Base-by-base conservation (phyloP, 1,140 invertebrate genomes). In the Coenobita brevimanus region DNA sequence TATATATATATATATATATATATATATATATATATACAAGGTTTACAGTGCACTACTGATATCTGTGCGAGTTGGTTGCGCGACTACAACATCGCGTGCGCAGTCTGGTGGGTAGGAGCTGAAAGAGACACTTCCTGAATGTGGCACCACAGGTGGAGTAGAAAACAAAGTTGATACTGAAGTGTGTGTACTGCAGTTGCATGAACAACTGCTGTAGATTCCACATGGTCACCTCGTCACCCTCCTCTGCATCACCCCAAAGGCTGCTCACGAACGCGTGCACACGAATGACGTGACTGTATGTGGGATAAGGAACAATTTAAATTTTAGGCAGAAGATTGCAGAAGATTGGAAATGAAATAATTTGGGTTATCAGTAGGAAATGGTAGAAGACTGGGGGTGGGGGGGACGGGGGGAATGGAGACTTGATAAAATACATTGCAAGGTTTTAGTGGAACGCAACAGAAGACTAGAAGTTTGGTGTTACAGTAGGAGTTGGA, bases 101-200 rank as follows among this genome's bases (percentile, higher is more conserved):
- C 8, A 88, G 30, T 15, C 76, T 27, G 50, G 73, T 93, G 4
- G 93, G 92, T 6, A 94, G 73, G 24, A 94, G 91, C 89, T 94
- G 94, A 82, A 93, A 92, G 21, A 94, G 91, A 89, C 94, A 94
- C 36, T 93, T 92, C 30, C 94, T 92, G 91, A 94, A 94, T 6
- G 94, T 94, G 60, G 93, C 93, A 1, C 94, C 94, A 89, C 93
- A 94, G 92, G 94, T 94, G 0, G 93, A 93, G 90, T 94, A 94
- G 3, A 94, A 91, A 3, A 94, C 91, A 89, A 94, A 94, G 91
- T 94, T 94, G 84, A 94, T 94, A 91, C 94, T 94, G 91, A 94
- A 94, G 90, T 94, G 94, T 3, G 94, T 94, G 91, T 94, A 94
- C 89, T 94, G 94, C 0, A 94, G 92, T 1, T 94, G 91, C 94